Evolutionary conservation across 2,888 invertebrate species (phyloP).

Genomic region (Gryllus longicercus): DNA sequence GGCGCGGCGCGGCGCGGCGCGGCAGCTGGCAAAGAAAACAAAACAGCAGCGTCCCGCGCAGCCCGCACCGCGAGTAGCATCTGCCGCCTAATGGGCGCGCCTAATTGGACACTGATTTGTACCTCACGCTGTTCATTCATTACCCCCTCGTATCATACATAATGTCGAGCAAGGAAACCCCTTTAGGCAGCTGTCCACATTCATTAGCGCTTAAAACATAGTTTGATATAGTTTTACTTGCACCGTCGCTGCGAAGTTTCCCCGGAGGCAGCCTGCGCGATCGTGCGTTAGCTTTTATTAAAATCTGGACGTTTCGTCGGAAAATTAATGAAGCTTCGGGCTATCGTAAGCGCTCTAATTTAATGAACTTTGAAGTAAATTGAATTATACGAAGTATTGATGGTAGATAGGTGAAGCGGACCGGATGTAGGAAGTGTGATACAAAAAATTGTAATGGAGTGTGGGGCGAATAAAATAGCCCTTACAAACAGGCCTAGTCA

Average conservation of each 20-base stretch:
- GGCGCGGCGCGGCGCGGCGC: neutral
- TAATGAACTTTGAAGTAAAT: neutral
- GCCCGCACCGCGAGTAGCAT: no score
- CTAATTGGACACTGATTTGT: slow-evolving; percentile 18
- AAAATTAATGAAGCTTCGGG: neutral
- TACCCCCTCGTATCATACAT: slow-evolving; percentile 26
- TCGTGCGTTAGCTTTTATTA: neutral
- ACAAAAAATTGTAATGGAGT: no score
- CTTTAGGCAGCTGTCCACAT: slow-evolving; percentile 27
- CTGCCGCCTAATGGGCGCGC: neutral
- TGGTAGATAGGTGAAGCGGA: neutral
- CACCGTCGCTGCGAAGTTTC: neutral
- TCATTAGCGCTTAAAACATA: slow-evolving; percentile 30
- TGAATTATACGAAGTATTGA: slow-evolving; percentile 17
- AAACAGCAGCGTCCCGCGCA: neutral
- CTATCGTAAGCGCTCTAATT: neutral
- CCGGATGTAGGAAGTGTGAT: no score
- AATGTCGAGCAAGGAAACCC: slow-evolving; percentile 18
- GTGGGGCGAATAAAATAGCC: no score
- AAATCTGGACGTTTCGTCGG: neutral
- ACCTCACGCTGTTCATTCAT: slow-evolving; percentile 28
- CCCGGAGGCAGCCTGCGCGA: neutral
- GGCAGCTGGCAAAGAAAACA: slow-evolving; percentile 11
- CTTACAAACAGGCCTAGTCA: no score
- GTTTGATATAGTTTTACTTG: slow-evolving; percentile 20